Conservation (phyloP, 2,797 vertebrate genomes). For the Glossophaga mutica region DNA sequence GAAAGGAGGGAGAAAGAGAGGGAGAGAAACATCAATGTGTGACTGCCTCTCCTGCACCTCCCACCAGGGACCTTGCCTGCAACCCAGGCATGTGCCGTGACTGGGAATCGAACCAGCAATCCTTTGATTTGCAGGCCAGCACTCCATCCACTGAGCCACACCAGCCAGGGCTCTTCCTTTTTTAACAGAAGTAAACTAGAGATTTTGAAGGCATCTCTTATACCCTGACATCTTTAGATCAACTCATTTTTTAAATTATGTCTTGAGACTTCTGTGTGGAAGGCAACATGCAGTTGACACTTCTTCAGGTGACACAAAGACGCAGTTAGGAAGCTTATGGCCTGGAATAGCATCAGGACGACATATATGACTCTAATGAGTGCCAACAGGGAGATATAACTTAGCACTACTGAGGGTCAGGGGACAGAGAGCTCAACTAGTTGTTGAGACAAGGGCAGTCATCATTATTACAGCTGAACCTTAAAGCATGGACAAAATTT, state of each 20-base stretch:
- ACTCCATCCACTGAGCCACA: no score
- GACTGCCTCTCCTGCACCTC: no score
- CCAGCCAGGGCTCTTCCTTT: not conserved
- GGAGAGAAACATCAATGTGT: no score
- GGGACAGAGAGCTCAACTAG: not conserved
- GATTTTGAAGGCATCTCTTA: not conserved
- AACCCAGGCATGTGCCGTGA: no score
- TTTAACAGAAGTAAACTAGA: constrained; percentile 20
- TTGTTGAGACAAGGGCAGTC: not conserved
- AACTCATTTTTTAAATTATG: not conserved
- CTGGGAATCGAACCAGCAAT: no score
- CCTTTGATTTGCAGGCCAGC: no score
- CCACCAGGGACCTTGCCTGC: no score
- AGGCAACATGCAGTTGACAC: not conserved
- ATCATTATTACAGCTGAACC: not conserved
- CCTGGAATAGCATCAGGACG: not conserved
- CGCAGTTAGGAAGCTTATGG: not conserved
- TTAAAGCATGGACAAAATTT: not conserved
- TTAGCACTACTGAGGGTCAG: not conserved
- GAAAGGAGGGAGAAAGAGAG: no score
- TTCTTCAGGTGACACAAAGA: not conserved
- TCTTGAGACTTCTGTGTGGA: not conserved
- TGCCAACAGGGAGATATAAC: not conserved
- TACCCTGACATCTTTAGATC: not conserved
- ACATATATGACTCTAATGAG: not conserved